phyloP scores from a whole-genome alignment of 2,797 vertebrate species.

The Decapterus maruadsi region DNA sequence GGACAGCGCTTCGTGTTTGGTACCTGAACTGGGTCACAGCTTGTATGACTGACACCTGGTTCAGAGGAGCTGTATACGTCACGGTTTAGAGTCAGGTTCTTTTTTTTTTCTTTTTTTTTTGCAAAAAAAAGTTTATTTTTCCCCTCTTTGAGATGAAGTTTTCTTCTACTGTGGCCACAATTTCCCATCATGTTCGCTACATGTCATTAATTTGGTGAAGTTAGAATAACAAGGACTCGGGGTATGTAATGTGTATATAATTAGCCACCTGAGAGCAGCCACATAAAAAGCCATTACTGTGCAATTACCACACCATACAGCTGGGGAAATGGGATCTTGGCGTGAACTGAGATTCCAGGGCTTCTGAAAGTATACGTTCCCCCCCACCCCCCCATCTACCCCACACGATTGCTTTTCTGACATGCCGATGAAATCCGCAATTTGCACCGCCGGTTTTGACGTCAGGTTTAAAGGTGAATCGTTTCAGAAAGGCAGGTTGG shows the following conservation, averaged over 20 bases:
- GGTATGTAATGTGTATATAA: conserved; percentile 89
- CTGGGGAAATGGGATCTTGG: conserved; percentile 82
- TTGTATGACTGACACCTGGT: conserved; percentile 34
- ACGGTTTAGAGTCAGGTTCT: conserved; percentile 18
- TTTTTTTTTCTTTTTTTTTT: no score
- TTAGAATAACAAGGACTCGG: conserved; percentile 86
- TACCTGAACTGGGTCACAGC: neutral
- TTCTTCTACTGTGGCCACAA: conserved; percentile 64
- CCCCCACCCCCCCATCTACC: conserved; percentile 57
- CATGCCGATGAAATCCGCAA: conserved; percentile 31
- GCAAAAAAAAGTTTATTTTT: conserved; percentile 51
- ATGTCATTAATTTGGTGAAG: conserved; percentile 86
- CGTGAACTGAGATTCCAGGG: conserved; percentile 81
- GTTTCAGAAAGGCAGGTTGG: conserved; percentile 41
- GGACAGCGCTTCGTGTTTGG: no score
- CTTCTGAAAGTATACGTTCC: conserved; percentile 85
- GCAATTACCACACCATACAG: conserved; percentile 86
- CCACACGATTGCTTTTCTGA: conserved; percentile 43
- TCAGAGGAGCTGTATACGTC: conserved; percentile 16
- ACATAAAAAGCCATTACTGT: conserved; percentile 88
- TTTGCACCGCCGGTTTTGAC: conserved; percentile 54
- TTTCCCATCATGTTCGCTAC: conserved; percentile 78
- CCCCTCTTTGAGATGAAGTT: conserved; percentile 56
- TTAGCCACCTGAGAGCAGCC: conserved; percentile 88
- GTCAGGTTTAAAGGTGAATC: conserved; percentile 61